Evolutionary conservation across 2,113 vertebrate species (phyloP), one percentile per base, ranked within the genome.

Genomic region (Hiodon alosoides): DNA sequence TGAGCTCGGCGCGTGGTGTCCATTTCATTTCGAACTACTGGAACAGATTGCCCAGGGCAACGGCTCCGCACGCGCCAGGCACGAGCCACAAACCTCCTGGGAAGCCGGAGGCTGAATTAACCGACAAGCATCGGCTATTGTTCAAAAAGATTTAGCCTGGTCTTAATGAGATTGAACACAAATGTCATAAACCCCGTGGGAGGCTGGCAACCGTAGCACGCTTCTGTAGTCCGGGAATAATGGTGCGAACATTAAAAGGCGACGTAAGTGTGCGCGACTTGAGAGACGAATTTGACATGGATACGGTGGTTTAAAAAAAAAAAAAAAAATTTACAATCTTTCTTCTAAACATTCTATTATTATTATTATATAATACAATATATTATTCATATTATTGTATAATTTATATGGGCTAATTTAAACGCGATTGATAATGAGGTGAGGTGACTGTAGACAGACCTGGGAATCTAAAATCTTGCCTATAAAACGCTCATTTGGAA

Each of bases 41-140:
- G 76, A 83, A 83, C 88, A 87, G 86, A 86, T 86, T 85, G 85
- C 4, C 73, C 5, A n/a, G 55, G 62, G 54, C 7, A 14, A 50
- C 9, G 74, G 5, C 62, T 77, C 77, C 79, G 89, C 90, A 92
- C 89, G 89, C 87, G 91, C 69, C 87, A 53, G 85, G 83, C 90
- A 90, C 90, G 88, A 86, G 90, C 8, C 72, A 69, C 3, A 50
- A 61, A 55, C 50, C 11, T 16, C 17, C 0, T 4, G 69, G 74
- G 65, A 69, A 73, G 17, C 16, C 60, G 66, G 50, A 67, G 76
- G 79, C 74, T 69, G 75, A 76, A 17, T 69, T 53, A 72, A 76
- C 58, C 47, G 50, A 53, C 10, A 52, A 51, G 13, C 47, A 70
- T 59, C 67, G 46, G 69, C 65, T 69, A 65, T 55, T 71, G 68